phyloP scores from a whole-genome alignment of 2,113 vertebrate species.

The Toxostoma redivivum region DNA sequence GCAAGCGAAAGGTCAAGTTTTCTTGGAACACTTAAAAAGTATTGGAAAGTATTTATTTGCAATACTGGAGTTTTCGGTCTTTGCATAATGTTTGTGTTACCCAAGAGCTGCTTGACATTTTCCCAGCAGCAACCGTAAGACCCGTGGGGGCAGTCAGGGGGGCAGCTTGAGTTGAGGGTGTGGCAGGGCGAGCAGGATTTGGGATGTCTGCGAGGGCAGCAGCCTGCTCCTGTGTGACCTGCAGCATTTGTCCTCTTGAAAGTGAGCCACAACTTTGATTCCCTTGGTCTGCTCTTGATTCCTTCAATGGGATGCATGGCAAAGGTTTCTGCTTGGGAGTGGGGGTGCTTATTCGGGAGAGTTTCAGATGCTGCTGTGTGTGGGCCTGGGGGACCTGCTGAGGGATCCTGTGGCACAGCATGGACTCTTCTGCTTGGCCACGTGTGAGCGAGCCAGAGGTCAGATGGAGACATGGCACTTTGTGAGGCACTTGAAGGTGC shows the following conservation, averaged over 20 bases:
- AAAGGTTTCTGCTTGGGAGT: not conserved
- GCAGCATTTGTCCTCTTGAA: rapidly evolving
- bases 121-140: not conserved
- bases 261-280: not conserved
- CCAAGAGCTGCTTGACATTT: conserved; percentile 51
- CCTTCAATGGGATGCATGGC: rapidly evolving
- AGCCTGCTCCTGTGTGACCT: not conserved
- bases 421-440: not conserved
- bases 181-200: rapidly evolving
- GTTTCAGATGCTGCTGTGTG: rapidly evolving
- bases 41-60: not conserved
- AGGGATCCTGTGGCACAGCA: not conserved
- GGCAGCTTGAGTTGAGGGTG: not conserved
- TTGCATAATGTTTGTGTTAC: not conserved
- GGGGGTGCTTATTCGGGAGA: rapidly evolving
- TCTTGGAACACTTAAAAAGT: not conserved
- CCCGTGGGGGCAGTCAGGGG: rapidly evolving
- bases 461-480: rapidly evolving
- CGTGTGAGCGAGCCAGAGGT: rapidly evolving
- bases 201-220: not conserved
- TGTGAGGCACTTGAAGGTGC: not conserved
- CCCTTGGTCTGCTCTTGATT: not conserved
- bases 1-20: rapidly evolving
- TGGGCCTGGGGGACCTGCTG: not conserved
- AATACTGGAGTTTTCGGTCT: not conserved